Percentiles rank a stretch among this genome's conserved stretches.
These are phyloP conservation scores for Tychaedon coryphoeus DNA, from an alignment of 2,113 vertebrate species.

Conservation along the genomic window DNA sequence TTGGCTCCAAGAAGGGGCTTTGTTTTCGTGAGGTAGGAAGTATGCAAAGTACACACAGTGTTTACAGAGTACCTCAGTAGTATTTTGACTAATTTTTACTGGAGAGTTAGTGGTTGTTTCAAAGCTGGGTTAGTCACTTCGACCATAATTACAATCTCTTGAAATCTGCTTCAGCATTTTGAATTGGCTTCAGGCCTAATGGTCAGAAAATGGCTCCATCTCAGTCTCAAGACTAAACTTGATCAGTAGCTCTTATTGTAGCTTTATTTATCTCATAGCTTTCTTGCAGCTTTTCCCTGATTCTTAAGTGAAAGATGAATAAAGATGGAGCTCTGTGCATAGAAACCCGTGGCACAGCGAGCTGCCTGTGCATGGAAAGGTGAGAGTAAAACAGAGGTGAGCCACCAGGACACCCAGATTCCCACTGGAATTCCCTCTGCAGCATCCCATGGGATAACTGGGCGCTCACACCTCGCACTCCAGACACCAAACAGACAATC, in stretches of 20 bases:
- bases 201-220: background rate
- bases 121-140: conserved; percentile 16
- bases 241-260: background rate
- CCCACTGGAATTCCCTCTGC: background rate
- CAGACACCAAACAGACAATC: background rate
- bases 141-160: background rate
- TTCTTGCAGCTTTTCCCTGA: background rate
- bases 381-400: background rate
- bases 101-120: conserved; percentile 30
- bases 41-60: background rate
- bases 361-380: background rate
- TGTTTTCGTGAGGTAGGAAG: conserved; percentile 6
- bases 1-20: background rate
- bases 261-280: background rate
- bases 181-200: background rate
- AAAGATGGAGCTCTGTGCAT: background rate
- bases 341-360: background rate
- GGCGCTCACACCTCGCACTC: background rate
- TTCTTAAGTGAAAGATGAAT: background rate
- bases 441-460: background rate
- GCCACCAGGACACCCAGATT: background rate
- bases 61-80: conserved; percentile 13
- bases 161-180: background rate
- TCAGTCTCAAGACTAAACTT: background rate
- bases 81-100: conserved; percentile 29